These are phyloP conservation scores for Resseliella maxima DNA, from an alignment of 2,888 invertebrate genomes.

Conservation along the genomic window DNA sequence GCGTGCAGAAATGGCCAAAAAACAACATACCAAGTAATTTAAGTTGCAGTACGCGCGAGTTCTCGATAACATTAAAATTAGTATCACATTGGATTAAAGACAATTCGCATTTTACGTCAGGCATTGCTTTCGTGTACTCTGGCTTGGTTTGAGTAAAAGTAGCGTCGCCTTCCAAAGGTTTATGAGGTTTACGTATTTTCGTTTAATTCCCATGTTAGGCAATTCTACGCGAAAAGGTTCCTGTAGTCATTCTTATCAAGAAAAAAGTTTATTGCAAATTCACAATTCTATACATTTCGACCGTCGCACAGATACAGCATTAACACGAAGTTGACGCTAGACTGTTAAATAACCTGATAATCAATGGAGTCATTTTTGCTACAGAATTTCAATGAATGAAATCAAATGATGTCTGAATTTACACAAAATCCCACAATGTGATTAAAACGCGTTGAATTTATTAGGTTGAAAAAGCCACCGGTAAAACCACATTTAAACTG, in stretches of 20 bases:
- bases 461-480: background rate
- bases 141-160: background rate
- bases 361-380: background rate
- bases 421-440: background rate
- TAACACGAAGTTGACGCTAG: background rate
- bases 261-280: slow-evolving; percentile 8
- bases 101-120: slow-evolving; percentile 26
- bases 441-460: slow-evolving; percentile 13
- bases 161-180: background rate
- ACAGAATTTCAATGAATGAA: slow-evolving; percentile 3
- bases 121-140: background rate
- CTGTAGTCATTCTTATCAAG: background rate
- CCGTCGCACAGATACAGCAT: no score
- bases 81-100: slow-evolving; percentile 53
- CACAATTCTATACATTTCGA: background rate
- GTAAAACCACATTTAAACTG: background rate
- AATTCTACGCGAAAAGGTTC: background rate
- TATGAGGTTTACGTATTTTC: background rate
- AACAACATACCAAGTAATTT: background rate
- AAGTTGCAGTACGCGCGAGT: slow-evolving; percentile 24
- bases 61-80: slow-evolving; percentile 47
- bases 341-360: slow-evolving; percentile 47
- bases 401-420: background rate
- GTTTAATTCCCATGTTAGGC: slow-evolving; percentile 6
- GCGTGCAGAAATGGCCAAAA: background rate